Base-by-base conservation (phyloP, 2,888 invertebrate genomes). In the Dione juno region DNA sequence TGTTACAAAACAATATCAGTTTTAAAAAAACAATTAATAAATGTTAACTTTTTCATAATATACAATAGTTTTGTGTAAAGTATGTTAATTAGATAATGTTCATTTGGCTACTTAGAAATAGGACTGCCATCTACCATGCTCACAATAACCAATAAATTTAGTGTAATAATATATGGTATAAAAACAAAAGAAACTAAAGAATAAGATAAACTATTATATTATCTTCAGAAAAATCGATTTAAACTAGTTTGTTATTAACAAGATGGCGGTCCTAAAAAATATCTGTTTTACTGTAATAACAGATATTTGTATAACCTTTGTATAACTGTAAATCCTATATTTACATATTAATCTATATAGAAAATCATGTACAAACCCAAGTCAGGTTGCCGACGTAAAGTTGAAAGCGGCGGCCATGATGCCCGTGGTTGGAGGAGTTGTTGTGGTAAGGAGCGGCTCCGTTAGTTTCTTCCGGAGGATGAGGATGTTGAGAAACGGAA, bases 371-470 rank as follows among this genome's bases (percentile, higher is more conserved):
- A 91, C 95, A 93, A 95, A 98, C 98, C 99, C 99, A 99, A 81
- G 99, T 99, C 78, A 99, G 95, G 93, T 99, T 99, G 83, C 99
- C 99, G 84, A 99, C 96, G 93, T 99, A 99, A 58, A 99, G 95
- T 88, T 98, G 98, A 88, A 97, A 97, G 83, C 97, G 95, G 82
- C 98, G 95, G 90, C 96, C 96, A 79, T 96, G 96, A 88, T 96
- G 92, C 84, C 95, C 96, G 76, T 96, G 96, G 83, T 94, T 95
- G 83, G 96, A 95, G 78, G 95, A 95, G 87, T 95, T 94, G 90
- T 95, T 96, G 87, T 95, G 94, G 88, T 96, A 96, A 77, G 96
- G 95, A 64, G 94, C 92, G 79, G 84, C 88, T 74, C 95, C 94
- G 82, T 95, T 95, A n/a, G 96, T 95, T 82, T 96, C 96, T 87